phyloP scores from a whole-genome alignment of 2,888 invertebrate species.

The Flexamia atlantica region DNA sequence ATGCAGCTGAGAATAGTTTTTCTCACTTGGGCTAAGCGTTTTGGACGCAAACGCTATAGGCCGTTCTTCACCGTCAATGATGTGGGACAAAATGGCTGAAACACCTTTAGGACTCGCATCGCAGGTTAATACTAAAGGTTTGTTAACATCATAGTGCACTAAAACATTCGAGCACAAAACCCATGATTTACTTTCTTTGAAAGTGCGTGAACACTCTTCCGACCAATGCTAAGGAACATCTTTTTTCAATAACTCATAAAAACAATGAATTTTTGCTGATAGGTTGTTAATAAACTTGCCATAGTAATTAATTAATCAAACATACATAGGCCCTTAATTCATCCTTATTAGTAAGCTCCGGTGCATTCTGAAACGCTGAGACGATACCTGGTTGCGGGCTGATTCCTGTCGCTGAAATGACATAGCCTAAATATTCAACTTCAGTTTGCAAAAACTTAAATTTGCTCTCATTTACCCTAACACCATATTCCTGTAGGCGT shows the following conservation, averaged over 20 bases:
- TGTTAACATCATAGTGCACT: neutral
- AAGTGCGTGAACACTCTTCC: neutral
- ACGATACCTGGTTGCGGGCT: neutral
- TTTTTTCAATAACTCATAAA: neutral
- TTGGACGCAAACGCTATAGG: constrained; percentile 6
- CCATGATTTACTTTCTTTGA: neutral
- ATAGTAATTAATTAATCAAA: neutral
- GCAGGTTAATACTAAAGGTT: constrained; percentile 46
- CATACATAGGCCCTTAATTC: neutral
- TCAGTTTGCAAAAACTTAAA: neutral
- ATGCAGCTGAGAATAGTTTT: constrained; percentile 54
- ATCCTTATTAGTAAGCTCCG: neutral
- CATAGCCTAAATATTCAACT: neutral
- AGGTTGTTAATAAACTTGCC: neutral
- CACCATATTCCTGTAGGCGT: neutral
- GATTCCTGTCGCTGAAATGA: neutral
- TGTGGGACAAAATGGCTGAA: constrained; percentile 63
- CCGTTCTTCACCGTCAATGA: constrained; percentile 28
- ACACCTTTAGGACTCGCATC: constrained; percentile 66
- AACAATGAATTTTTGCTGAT: neutral
- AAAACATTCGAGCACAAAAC: neutral
- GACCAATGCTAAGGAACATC: neutral
- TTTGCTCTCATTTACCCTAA: neutral
- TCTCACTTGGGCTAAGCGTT: neutral
- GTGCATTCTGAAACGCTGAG: neutral